Base-by-base conservation (phyloP, 2,888 invertebrate genomes). In the Tenthredo distinguenda region DNA sequence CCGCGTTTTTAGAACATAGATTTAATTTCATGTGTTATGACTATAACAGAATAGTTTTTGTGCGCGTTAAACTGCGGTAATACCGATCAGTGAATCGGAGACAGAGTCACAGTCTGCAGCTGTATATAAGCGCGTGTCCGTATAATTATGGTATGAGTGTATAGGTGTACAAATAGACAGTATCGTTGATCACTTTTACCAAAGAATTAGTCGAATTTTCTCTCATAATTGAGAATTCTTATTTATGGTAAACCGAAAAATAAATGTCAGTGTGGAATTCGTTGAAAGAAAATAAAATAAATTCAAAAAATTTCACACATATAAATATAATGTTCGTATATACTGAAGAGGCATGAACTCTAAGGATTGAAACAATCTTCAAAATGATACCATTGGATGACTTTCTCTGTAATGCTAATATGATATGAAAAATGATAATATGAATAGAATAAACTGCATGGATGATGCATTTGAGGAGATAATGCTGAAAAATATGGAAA, bases 51-150 rank as follows among this genome's bases (percentile, higher is more conserved):
- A 68, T 68, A 34, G 18, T 68, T 68, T 68, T 68, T 34, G 7
- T 34, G 6, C 31, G 68, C 34, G 68, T 34, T 34, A 26, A 26
- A 68, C 34, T 12, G 62, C 34, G 34, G 15, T 34, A 34, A 68
- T 68, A 68, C 31, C 34, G 68, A 68, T 68, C 68, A 26, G 15
- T 34, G 34, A 68, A 68, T 68, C 26, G 34, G 34, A 34, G 68
- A 68, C 68, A 34, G 34, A 34, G 68, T 68, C 68, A n/a, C 58
- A 34, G 68, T 68, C 68, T 68, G 68, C 34, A 34, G 68, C 68
- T 68, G 68, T 68, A n/a, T n/a, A n/a, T n/a, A 26, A 9, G 68
- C 68, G 68, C 68, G 68, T 68, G 68, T 68, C 68, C 68, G 68
- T 68, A 34, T 68, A 34, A 68, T 68, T 34, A 34, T 34, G 68